Conservation (phyloP, 2,113 vertebrate genomes). For the Pampusana beccarii region DNA sequence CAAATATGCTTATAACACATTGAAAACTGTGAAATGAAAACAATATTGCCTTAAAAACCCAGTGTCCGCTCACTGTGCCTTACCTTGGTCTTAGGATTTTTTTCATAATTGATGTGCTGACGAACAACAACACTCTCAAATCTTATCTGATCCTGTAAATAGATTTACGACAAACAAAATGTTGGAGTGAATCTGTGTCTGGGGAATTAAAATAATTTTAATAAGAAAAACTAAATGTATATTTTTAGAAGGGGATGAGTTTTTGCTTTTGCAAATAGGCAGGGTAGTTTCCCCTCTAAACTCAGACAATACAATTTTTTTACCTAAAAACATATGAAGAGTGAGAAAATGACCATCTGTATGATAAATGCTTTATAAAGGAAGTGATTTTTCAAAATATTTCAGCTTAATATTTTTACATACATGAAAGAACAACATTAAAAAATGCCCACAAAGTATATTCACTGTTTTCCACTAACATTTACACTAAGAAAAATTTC, state of each 20-base stretch:
- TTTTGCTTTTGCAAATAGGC: neutral
- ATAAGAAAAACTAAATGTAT: neutral
- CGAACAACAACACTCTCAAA: neutral
- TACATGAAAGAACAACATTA: neutral
- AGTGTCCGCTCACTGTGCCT: neutral
- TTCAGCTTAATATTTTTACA: neutral
- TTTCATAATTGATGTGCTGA: neutral
- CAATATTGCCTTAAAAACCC: neutral
- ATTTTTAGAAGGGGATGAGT: neutral
- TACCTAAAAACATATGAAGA: neutral
- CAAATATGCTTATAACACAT: neutral
- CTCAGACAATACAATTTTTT: neutral
- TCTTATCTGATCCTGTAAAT: neutral
- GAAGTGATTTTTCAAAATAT: neutral
- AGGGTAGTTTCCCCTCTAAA: neutral
- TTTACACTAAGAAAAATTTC: neutral
- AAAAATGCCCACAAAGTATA: rapidly evolving
- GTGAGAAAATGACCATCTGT: neutral
- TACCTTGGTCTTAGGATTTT: neutral
- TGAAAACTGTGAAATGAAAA: neutral
- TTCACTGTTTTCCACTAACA: neutral
- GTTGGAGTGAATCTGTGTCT: neutral
- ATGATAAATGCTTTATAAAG: neutral
- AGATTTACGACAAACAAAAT: neutral
- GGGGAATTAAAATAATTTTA: neutral